Percentiles rank a stretch among this genome's conserved stretches.
These are phyloP conservation scores for Aromia moschata DNA, from an alignment of 2,888 invertebrate genomes.

Conservation along the genomic window DNA sequence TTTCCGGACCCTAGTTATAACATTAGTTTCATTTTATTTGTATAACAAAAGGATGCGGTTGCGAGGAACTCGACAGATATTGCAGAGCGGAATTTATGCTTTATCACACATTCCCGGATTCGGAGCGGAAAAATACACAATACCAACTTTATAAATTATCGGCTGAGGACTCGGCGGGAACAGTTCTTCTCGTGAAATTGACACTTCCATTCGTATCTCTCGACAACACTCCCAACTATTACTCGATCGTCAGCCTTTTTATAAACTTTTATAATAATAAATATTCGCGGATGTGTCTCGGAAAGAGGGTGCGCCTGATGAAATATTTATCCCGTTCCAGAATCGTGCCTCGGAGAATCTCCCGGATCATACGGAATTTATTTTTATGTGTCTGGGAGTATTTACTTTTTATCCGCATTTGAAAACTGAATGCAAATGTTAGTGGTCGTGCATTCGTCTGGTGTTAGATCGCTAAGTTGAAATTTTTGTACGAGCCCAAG, in stretches of 20 bases:
- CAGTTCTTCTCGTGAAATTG: constrained; percentile 1
- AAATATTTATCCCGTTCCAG: constrained; percentile 36
- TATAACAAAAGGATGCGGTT: no score
- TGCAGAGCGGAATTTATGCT: no score
- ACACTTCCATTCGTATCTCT: constrained; percentile 16
- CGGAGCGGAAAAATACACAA: no score
- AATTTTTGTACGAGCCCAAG: no score
- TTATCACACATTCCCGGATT: no score
- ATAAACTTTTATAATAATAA: constrained; percentile 38
- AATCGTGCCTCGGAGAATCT: constrained; percentile 24
- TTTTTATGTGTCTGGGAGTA: constrained; percentile 27
- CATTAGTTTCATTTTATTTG: no score
- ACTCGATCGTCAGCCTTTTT: constrained; percentile 20
- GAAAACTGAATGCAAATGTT: no score
- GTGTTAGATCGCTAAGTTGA: no score
- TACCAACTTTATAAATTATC: constrained; percentile 1
- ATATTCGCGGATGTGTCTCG: constrained; percentile 35
- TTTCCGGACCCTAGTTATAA: no score
- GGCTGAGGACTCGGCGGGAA: background rate
- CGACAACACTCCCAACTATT: constrained; percentile 3
- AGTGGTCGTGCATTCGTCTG: no score
- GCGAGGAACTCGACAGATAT: no score
- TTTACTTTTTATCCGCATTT: constrained; percentile 21
- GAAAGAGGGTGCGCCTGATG: constrained; percentile 29
- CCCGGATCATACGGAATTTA: constrained; percentile 30